phyloP scores from a whole-genome alignment of 2,888 invertebrate species.

The Polymixis flavicincta region DNA sequence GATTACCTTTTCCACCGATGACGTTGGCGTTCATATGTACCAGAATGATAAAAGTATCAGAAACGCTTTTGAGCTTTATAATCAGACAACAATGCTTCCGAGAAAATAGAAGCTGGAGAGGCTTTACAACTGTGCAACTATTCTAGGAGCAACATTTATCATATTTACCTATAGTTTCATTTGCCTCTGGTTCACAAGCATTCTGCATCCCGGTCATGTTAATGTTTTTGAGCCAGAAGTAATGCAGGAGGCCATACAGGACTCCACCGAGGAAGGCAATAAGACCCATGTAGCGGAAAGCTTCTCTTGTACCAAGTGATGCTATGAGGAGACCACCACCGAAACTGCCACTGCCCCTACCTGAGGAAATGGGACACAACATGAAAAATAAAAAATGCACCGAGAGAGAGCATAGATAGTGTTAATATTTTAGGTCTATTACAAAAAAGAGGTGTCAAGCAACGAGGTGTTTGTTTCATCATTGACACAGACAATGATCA shows the following conservation, averaged over 20 bases:
- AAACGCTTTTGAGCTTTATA: neutral
- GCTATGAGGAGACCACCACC: constrained; percentile 95
- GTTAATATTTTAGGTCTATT: neutral
- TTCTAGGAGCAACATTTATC: neutral
- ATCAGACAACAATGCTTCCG: neutral
- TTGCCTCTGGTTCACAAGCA: constrained; percentile 84
- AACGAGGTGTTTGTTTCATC: neutral
- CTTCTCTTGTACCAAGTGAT: constrained; percentile 93
- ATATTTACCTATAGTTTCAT: constrained; percentile 68
- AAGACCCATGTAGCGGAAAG: constrained; percentile 95
- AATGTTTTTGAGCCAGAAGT: constrained; percentile 93
- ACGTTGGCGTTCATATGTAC: neutral
- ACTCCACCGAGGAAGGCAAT: constrained; percentile 93
- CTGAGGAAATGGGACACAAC: constrained; percentile 76
- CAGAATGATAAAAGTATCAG: neutral
- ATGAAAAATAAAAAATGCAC: neutral
- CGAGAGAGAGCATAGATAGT: neutral
- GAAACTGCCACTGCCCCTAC: constrained; percentile 95
- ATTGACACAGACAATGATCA: neutral
- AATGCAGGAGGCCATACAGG: constrained; percentile 93
- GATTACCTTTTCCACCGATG: neutral
- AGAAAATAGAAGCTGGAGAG: neutral
- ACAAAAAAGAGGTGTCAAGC: neutral
- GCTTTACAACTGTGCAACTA: neutral
- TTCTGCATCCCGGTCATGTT: constrained; percentile 85